Percentiles rank a stretch among this genome's conserved stretches.
Conservation (phyloP, 2,888 invertebrate species). For the Pristionchus entomophagus region DNA sequence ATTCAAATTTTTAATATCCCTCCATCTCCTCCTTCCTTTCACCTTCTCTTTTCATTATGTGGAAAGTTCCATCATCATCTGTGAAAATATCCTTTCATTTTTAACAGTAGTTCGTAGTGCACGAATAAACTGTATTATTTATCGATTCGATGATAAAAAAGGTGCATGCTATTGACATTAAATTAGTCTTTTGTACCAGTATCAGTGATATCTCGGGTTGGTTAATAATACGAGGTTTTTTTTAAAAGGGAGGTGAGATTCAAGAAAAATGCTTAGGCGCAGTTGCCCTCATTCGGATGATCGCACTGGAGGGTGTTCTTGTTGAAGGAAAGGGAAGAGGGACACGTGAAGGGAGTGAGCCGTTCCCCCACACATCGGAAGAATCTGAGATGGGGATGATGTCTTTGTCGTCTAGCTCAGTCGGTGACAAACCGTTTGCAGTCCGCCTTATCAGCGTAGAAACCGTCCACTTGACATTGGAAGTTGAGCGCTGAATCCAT, state of each 20-base stretch:
- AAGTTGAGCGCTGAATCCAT: slow-evolving; percentile 57
- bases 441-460: slow-evolving; percentile 57
- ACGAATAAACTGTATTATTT: too few relatives aligned
- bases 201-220: slow-evolving; percentile 21
- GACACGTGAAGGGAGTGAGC: slow-evolving; percentile 74
- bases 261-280: slow-evolving; percentile 48
- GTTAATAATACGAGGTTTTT: slow-evolving; percentile 40
- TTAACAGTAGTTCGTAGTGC: too few relatives aligned
- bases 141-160: too few relatives aligned
- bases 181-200: slow-evolving; percentile 1
- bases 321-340: slow-evolving; percentile 69
- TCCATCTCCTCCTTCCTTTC: too few relatives aligned
- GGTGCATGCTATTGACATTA: too few relatives aligned
- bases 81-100: too few relatives aligned
- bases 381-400: slow-evolving; percentile 64
- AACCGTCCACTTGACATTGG: slow-evolving; percentile 69
- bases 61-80: too few relatives aligned
- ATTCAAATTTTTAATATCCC: too few relatives aligned
- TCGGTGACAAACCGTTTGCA: slow-evolving; percentile 36
- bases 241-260: not conserved
- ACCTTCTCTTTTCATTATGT: too few relatives aligned
- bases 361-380: slow-evolving; percentile 70
- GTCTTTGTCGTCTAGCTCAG: not conserved
- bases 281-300: slow-evolving; percentile 69
- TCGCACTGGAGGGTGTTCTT: slow-evolving; percentile 68